Percentiles rank a stretch among this genome's conserved stretches.
Evolutionary conservation across 2,113 vertebrate species (phyloP).

Genomic region (Xiphophorus hellerii): DNA sequence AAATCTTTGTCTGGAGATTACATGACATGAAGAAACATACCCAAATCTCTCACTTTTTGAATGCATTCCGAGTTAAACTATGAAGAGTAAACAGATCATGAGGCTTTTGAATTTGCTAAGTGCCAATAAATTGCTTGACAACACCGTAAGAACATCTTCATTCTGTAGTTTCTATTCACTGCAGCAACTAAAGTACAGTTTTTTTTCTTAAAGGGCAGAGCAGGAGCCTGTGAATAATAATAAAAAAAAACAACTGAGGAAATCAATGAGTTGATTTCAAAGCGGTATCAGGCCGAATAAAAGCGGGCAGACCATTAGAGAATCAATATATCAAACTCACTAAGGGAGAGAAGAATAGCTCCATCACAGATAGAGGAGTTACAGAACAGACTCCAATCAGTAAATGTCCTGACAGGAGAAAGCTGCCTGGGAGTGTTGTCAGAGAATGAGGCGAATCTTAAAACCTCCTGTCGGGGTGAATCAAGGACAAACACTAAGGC

Average conservation of each 20-base stretch:
- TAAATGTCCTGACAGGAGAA: neutral
- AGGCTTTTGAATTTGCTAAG: neutral
- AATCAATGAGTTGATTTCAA: constrained; percentile 1
- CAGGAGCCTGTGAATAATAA: neutral
- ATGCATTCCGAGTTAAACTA: too few species aligned
- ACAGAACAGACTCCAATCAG: neutral
- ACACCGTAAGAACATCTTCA: neutral
- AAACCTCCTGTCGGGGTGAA: neutral
- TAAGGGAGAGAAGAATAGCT: neutral
- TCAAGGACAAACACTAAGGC: neutral
- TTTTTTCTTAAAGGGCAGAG: neutral
- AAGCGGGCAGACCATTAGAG: neutral
- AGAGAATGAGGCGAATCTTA: neutral
- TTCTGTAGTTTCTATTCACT: neutral
- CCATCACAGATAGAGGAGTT: neutral
- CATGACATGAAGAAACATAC: too few species aligned
- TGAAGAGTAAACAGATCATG: neutral
- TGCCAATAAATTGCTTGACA: neutral
- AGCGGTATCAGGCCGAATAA: neutral
- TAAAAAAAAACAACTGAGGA: neutral
- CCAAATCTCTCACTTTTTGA: too few species aligned
- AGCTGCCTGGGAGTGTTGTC: neutral
- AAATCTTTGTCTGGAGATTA: too few species aligned
- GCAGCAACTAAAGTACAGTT: neutral
- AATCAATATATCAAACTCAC: neutral